Evolutionary conservation across 2,797 vertebrate species (phyloP), one percentile per base, ranked within the genome.

Genomic region (Borostomias antarcticus): DNA sequence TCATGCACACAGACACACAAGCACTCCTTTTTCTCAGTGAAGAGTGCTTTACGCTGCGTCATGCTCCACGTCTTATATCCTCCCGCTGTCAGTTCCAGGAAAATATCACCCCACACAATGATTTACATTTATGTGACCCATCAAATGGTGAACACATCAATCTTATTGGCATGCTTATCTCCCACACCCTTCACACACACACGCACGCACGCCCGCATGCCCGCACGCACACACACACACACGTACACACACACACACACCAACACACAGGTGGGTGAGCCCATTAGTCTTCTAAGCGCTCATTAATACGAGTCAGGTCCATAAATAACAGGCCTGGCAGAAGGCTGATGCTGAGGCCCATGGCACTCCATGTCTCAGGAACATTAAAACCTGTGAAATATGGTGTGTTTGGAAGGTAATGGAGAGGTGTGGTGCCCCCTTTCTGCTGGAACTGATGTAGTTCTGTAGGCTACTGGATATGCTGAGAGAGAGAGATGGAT

Each of bases 241-340:
- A 53, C 17, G 26, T 21, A 29, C 35, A 33, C 32, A 25, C 30
- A 29, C 10, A 59, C 26, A 35, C 26, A 54, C 45, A 62, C 63
- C 48, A 15, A 56, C 15, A 54, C 23, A 64, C 45, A 72, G 69
- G 58, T 73, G 75, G 74, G 66, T 35, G 75, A 80, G 77, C 77
- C 80, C 83, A 89, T 91, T 88, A 81, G 74, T 91, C 79, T 80
- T 79, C 59, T 75, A 67, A 80, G 70, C 72, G 63, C 58, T 80
- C 86, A 82, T 89, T 89, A 89, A 85, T 81, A 82, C 64, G 68
- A 77, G 74, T 76, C 71, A 68, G 71, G 52, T 72, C 83, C 75
- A 87, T 85, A 82, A 88, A 89, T 85, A 83, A 83, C 73, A 58
- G 56, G 57, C 17, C 45, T 26, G 56, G 57, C 47, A 56, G 45